Evolutionary conservation across 23 tunicate genomes (phyloP).

Genomic region (Halocynthia roretzi): DNA sequence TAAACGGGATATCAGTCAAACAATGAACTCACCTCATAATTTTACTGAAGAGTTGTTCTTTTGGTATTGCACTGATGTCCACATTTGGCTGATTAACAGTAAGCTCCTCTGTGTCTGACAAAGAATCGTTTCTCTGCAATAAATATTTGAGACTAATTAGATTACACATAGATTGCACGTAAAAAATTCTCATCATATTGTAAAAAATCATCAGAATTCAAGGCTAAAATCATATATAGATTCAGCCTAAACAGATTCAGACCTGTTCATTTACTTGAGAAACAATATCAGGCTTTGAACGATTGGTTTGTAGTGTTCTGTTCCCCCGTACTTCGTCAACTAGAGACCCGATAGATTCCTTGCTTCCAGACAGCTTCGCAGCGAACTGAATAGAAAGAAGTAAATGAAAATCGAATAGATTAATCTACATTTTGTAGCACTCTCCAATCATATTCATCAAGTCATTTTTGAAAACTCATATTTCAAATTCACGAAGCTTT

Average conservation of each 20-base stretch:
- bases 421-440: neutral
- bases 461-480: too few species aligned
- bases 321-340: slow-evolving; percentile 54
- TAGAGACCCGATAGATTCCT: slow-evolving; percentile 70
- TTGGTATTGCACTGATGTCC: slow-evolving; percentile 51
- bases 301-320: neutral
- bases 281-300: slow-evolving; percentile 15
- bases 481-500: too few species aligned
- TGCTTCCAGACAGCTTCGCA: slow-evolving; percentile 61
- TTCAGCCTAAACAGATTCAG: too few species aligned
- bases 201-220: too few species aligned
- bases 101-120: slow-evolving; percentile 16
- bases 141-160: too few species aligned
- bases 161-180: too few species aligned
- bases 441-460: too few species aligned
- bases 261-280: slow-evolving; percentile 10
- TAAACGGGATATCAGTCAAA: too few species aligned
- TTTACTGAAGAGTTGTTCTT: slow-evolving; percentile 77
- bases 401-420: neutral
- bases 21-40: slow-evolving; percentile 36
- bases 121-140: slow-evolving; percentile 3
- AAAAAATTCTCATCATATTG: too few species aligned
- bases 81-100: slow-evolving; percentile 9
- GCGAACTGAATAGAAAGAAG: slow-evolving; percentile 37
- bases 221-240: too few species aligned